Evolutionary conservation across 2,888 invertebrate species (phyloP).

Genomic region (Parelbella ahira): DNA sequence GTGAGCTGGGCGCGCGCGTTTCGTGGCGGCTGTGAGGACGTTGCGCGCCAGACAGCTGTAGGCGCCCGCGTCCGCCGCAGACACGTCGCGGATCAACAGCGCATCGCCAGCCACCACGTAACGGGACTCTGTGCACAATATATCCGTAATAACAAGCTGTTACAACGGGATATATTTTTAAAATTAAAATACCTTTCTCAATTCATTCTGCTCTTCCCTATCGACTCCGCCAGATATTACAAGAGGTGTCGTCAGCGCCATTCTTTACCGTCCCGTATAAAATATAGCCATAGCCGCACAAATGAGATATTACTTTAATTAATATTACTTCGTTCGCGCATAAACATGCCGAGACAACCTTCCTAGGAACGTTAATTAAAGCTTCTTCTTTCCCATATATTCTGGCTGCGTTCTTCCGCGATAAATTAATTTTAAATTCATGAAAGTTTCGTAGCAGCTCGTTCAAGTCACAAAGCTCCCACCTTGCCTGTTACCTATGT

Average conservation of each 20-base stretch:
- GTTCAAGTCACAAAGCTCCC: constrained; percentile 2
- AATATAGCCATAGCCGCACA: constrained; percentile 28
- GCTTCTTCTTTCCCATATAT: constrained; percentile 16
- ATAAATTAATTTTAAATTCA: constrained; percentile 21
- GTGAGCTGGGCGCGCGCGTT: constrained; percentile 81
- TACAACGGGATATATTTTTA: too few species aligned
- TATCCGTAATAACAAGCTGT: too few species aligned
- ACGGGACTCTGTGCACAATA: constrained; percentile 51
- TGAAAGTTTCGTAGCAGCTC: constrained; percentile 13
- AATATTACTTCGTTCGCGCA: constrained; percentile 41
- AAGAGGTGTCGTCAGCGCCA: constrained; percentile 35
- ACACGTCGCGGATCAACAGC: constrained; percentile 52
- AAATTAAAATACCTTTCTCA: too few species aligned
- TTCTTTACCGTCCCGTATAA: constrained; percentile 36
- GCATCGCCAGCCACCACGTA: constrained; percentile 50
- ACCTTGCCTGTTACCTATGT: constrained; percentile 1
- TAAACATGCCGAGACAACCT: constrained; percentile 35
- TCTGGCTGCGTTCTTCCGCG: constrained; percentile 1
- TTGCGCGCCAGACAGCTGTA: constrained; percentile 87
- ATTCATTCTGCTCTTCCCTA: too few species aligned
- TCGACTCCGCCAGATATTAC: too few species aligned
- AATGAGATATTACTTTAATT: constrained; percentile 52
- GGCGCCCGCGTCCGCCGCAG: constrained; percentile 81
- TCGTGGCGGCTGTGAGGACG: constrained; percentile 82
- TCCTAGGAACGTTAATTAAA: constrained; percentile 26